Conservation (phyloP, 2,113 vertebrate species). For the Equus quagga region DNA sequence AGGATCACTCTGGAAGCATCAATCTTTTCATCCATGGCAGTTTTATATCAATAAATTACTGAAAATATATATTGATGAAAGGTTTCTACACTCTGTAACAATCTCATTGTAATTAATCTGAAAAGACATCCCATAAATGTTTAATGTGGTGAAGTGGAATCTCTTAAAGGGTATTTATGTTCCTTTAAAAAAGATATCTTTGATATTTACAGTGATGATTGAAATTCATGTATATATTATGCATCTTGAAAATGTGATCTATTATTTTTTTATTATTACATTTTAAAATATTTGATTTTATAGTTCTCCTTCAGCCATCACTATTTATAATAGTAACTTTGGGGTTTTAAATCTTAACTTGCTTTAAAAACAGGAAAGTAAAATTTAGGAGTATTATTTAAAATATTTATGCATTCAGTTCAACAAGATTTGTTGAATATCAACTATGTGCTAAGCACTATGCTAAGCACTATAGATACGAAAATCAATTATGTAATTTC, state of each 20-base stretch:
- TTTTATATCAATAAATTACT: slow-evolving; percentile 80
- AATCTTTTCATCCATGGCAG: slow-evolving; percentile 31
- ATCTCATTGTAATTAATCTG: slow-evolving; percentile 79
- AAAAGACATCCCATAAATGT: slow-evolving; percentile 60
- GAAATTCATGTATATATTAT: slow-evolving; percentile 44
- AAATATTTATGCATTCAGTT: background rate
- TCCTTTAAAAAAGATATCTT: slow-evolving; percentile 74
- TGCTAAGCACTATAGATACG: background rate
- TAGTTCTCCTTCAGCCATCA: background rate
- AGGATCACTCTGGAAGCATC: slow-evolving; percentile 55
- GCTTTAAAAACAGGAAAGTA: background rate
- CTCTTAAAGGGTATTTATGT: slow-evolving; percentile 61
- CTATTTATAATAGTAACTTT: background rate
- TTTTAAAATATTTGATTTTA: slow-evolving; percentile 22
- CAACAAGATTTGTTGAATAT: background rate
- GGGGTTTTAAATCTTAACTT: background rate
- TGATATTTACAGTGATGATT: slow-evolving; percentile 63
- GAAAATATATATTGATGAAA: slow-evolving; percentile 71
- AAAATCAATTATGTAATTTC: background rate
- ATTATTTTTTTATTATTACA: slow-evolving; percentile 69
- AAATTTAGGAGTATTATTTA: background rate
- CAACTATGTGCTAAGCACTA: background rate
- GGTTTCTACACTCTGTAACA: slow-evolving; percentile 75
- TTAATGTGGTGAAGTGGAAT: slow-evolving; percentile 71
- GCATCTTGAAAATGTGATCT: slow-evolving; percentile 62